A percentile compares a stretch with the other conserved stretches of the same genome.
phyloP scores from a whole-genome alignment of 2,888 invertebrate genomes.

The Esperia sulphurella region DNA sequence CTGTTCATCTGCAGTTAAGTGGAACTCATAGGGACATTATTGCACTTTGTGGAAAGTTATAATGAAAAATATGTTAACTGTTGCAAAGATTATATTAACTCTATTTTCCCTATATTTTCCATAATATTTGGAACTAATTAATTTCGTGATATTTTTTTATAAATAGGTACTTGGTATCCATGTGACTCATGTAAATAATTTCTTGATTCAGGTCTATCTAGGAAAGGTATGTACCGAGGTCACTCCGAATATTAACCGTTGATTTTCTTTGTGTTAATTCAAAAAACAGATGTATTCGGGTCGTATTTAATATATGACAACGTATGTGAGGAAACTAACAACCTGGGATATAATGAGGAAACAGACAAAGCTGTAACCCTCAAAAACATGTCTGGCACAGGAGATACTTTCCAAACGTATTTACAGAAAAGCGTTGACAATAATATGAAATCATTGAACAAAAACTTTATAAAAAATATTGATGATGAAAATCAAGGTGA shows the following conservation, averaged over 20 bases:
- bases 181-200: conserved; percentile 6
- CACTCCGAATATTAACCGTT: conserved; percentile 6
- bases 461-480: background rate
- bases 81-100: too few species aligned
- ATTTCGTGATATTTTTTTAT: too few species aligned
- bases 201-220: conserved; percentile 53
- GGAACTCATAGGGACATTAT: too few species aligned
- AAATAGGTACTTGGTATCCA: background rate
- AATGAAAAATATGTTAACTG: too few species aligned
- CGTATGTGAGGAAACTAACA: conserved; percentile 11
- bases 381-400: background rate
- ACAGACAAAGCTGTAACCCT: background rate
- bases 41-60: too few species aligned
- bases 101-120: background rate
- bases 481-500: background rate
- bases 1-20: too few species aligned
- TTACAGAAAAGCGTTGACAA: background rate
- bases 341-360: background rate
- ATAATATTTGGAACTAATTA: background rate
- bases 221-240: conserved; percentile 38
- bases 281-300: conserved; percentile 24
- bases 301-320: conserved; percentile 14
- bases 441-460: background rate
- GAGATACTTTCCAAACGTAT: conserved; percentile 2
- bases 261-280: conserved; percentile 11